phyloP scores from a whole-genome alignment of 2,113 vertebrate genomes.

The Ctenomys sociabilis region DNA sequence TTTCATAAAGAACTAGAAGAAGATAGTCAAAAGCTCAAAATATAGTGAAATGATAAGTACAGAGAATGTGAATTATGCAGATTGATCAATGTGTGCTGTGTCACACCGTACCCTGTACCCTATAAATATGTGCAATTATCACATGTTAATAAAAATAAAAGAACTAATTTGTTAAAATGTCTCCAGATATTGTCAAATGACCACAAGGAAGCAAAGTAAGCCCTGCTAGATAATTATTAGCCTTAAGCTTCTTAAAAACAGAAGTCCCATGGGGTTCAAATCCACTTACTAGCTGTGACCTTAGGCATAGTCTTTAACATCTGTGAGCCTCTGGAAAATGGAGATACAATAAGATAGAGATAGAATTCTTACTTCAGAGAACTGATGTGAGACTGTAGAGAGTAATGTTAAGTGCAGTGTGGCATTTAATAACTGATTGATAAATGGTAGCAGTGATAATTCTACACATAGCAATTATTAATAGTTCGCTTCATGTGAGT shows the following conservation, averaged over 20 bases:
- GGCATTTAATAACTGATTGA: constrained; percentile 14
- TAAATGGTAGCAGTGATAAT: background rate
- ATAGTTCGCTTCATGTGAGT: constrained; percentile 10
- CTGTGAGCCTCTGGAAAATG: background rate
- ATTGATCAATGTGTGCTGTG: background rate
- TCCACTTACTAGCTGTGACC: background rate
- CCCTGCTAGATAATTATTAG: background rate
- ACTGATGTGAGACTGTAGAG: background rate
- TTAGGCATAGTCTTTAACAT: background rate
- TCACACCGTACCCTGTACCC: background rate
- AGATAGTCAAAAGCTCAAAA: background rate
- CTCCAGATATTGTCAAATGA: background rate
- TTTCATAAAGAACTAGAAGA: background rate
- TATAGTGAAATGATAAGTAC: background rate
- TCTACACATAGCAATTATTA: background rate
- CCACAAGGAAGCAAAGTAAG: background rate
- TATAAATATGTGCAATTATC: background rate
- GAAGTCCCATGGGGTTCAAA: background rate
- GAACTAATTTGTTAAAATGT: background rate
- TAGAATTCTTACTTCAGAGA: background rate
- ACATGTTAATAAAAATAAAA: background rate
- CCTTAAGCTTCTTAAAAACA: background rate
- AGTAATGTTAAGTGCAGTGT: background rate
- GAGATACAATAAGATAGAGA: background rate
- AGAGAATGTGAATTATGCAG: background rate